Base-by-base conservation (phyloP, 2,888 invertebrate species). In the Sepioteuthis lessoniana region DNA sequence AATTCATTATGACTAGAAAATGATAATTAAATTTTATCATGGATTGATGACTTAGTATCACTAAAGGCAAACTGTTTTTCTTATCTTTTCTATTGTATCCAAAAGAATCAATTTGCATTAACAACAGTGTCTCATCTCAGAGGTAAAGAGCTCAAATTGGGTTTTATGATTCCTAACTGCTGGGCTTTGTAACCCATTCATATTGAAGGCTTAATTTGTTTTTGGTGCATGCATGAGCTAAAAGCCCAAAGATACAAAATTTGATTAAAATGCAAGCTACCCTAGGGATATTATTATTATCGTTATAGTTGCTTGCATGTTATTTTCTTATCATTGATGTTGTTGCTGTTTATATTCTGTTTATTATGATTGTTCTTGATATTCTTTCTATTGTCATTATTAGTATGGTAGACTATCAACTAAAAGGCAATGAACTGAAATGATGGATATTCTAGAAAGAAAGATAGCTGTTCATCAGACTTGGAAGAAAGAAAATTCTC, bases 191-290 rank as follows among this genome's bases (percentile, higher is more conserved):
- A 76, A 76, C n/a, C n/a, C n/a, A 76, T 76, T 76, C n/a, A n/a
- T n/a, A n/a, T 76, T 76, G n/a, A 2, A 76, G 76, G 76, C 76
- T 76, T 76, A 76, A 76, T 76, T 76, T 76, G 76, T 76, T 76
- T 76, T 76, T 76, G 76, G n/a, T 35, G 76, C 76, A 76, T 76
- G 76, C 76, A 76, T 76, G 76, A 76, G 76, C 76, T 76, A n/a
- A 76, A 76, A 76, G 76, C 76, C 76, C n/a, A n/a, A 76, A 76
- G 76, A 76, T 76, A 76, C 76, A n/a, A n/a, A 76, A 76, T 76
- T 76, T 76, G 35, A 76, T 35, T 76, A 76, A 76, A 76, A 76
- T 16, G 76, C n/a, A n/a, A 76, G 76, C 13, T 35, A n/a, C 76
- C n/a, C 19, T n/a, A 76, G n/a, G 76, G 16, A 76, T 76, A n/a